Evolutionary conservation across 2,888 invertebrate genomes (phyloP).

Genomic region (Latrodectus hesperus): DNA sequence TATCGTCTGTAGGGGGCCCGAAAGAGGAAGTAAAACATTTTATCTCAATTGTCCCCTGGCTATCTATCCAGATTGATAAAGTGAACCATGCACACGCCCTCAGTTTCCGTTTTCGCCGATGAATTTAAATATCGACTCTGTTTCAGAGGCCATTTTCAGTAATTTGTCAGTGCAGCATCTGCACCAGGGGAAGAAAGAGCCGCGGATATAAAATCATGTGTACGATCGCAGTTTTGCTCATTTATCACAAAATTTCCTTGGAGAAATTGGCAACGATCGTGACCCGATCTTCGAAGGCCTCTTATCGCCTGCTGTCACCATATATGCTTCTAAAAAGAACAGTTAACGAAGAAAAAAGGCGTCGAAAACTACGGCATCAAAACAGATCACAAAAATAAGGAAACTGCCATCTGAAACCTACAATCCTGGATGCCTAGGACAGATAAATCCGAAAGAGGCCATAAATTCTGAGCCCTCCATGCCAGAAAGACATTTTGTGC

Average conservation of each 20-base stretch:
- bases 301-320: conserved; percentile 22
- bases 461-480: neutral
- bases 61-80: conserved; percentile 5
- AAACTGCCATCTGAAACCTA: conserved; percentile 47
- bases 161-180: neutral
- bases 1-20: neutral
- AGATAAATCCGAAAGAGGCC: conserved; percentile 17
- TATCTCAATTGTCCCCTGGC: neutral
- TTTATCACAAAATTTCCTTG: conserved; percentile 45
- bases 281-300: conserved; percentile 24
- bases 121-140: conserved; percentile 5
- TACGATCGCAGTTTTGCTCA: conserved; percentile 4
- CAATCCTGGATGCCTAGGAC: conserved; percentile 26
- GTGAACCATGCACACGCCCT: neutral
- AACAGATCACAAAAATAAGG: conserved; percentile 50
- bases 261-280: conserved; percentile 34
- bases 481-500: conserved; percentile 8
- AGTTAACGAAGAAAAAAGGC: conserved; percentile 17
- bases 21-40: neutral
- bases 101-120: conserved; percentile 5
- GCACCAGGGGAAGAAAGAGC: neutral
- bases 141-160: neutral
- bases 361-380: conserved; percentile 26
- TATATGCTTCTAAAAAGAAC: conserved; percentile 24
- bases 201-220: conserved; percentile 17